Evolutionary conservation across 2,113 vertebrate species (phyloP).

Genomic region (Bubo blakistoni): DNA sequence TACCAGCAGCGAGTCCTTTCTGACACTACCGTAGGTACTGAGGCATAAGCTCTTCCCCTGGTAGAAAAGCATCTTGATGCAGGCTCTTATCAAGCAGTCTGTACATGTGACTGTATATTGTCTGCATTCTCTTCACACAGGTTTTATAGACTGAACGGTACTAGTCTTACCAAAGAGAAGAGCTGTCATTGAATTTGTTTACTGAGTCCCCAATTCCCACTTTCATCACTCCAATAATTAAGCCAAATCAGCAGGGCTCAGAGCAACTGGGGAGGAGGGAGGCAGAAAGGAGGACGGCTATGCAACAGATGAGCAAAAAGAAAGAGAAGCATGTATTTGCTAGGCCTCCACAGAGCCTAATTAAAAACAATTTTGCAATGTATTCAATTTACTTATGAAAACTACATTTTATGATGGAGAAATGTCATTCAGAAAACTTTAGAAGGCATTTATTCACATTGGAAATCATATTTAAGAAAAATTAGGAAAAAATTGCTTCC

Average conservation of each 20-base stretch:
- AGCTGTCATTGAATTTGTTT: background rate
- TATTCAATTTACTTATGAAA: background rate
- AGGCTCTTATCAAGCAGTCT: background rate
- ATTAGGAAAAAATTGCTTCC: background rate
- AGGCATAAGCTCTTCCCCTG: background rate
- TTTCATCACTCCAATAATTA: background rate
- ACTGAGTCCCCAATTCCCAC: background rate
- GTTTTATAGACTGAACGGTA: background rate
- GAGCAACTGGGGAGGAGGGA: background rate
- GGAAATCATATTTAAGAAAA: background rate
- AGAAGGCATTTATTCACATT: background rate
- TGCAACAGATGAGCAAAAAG: background rate
- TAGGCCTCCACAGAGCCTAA: background rate
- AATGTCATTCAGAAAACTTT: background rate
- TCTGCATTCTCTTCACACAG: background rate
- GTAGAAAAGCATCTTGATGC: background rate
- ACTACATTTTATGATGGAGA: background rate
- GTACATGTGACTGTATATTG: background rate
- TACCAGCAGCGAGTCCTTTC: background rate
- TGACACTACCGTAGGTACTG: background rate
- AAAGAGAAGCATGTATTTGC: background rate
- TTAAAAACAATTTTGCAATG: background rate
- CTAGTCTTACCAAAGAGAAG: background rate
- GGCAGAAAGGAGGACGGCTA: background rate
- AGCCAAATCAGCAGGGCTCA: background rate